These are phyloP conservation scores for Seira musarum DNA, from an alignment of 2,888 invertebrate genomes.

Conservation along the genomic window DNA sequence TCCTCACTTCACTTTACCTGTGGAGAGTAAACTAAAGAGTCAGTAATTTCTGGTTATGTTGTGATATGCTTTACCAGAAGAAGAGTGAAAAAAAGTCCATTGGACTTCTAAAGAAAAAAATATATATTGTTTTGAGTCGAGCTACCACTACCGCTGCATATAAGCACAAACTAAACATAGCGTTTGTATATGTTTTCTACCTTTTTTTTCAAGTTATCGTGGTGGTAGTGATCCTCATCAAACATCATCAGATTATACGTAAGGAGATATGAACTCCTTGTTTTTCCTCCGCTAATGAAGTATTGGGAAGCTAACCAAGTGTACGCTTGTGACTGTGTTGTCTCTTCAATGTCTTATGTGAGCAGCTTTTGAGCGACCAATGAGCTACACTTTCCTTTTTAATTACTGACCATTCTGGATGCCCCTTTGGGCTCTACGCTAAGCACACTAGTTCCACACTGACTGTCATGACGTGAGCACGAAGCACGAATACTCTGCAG, in stretches of 20 bases:
- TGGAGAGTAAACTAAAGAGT: conserved; percentile 6
- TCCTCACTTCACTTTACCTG: conserved; percentile 23
- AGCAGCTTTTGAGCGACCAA: conserved; percentile 64
- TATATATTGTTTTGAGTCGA: conserved; percentile 4
- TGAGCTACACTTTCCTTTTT: conserved; percentile 70
- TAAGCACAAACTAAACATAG: neutral
- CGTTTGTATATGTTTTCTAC: conserved; percentile 1
- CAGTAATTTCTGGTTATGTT: conserved; percentile 42
- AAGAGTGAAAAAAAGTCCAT: conserved; percentile 8
- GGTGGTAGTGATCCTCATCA: neutral
- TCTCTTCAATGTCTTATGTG: conserved; percentile 54
- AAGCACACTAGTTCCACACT: conserved; percentile 66
- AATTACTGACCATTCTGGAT: conserved; percentile 70
- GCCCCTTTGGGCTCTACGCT: conserved; percentile 63
- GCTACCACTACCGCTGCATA: neutral
- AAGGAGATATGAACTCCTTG: conserved; percentile 12
- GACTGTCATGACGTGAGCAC: conserved; percentile 66
- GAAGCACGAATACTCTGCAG: conserved; percentile 18
- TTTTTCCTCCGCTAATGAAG: conserved; percentile 1
- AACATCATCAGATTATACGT: conserved; percentile 15
- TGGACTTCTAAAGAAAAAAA: conserved; percentile 2
- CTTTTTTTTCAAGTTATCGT: neutral
- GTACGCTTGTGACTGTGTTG: neutral
- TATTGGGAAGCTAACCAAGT: conserved; percentile 12
- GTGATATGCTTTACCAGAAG: neutral